A percentile compares a stretch with the other conserved stretches of the same genome.
phyloP scores from a whole-genome alignment of 1,140 invertebrate species.

The Phenacoccus solenopsis region DNA sequence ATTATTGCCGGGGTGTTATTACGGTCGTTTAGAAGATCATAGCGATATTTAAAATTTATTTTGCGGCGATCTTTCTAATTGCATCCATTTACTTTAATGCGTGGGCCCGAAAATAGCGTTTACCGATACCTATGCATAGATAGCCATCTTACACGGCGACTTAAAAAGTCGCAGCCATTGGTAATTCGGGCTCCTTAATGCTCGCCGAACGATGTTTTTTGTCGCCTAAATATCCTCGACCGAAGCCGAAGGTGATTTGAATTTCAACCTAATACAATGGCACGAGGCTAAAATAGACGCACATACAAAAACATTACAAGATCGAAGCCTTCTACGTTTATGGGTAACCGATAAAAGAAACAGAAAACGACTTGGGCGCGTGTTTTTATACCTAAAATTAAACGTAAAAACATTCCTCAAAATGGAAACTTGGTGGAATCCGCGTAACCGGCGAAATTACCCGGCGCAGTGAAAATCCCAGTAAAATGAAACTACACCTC shows the following conservation, averaged over 20 bases:
- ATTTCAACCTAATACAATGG: too few relatives aligned
- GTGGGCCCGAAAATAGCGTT: too few relatives aligned
- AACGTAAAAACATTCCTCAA: neutral
- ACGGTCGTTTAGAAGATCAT: neutral
- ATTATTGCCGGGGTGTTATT: neutral
- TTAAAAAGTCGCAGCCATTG: neutral
- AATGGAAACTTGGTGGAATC: neutral
- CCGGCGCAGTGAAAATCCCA: neutral
- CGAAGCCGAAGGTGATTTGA: too few relatives aligned
- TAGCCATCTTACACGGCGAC: neutral
- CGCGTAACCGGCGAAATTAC: neutral
- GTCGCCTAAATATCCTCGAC: too few relatives aligned
- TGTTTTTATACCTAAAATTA: constrained; percentile 3
- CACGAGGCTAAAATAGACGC: too few relatives aligned
- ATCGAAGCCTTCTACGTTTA: too few relatives aligned
- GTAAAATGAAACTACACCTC: neutral
- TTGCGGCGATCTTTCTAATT: neutral
- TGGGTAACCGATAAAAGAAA: too few relatives aligned
- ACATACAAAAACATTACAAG: too few relatives aligned
- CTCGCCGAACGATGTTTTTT: neutral
- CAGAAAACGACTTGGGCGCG: too few relatives aligned
- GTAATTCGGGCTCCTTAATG: neutral
- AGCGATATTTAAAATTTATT: constrained; percentile 3
- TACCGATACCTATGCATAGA: neutral
- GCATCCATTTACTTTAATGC: constrained; percentile 2